Evolutionary conservation across 2,113 vertebrate genomes (phyloP).

Genomic region (Tamias sibiricus): DNA sequence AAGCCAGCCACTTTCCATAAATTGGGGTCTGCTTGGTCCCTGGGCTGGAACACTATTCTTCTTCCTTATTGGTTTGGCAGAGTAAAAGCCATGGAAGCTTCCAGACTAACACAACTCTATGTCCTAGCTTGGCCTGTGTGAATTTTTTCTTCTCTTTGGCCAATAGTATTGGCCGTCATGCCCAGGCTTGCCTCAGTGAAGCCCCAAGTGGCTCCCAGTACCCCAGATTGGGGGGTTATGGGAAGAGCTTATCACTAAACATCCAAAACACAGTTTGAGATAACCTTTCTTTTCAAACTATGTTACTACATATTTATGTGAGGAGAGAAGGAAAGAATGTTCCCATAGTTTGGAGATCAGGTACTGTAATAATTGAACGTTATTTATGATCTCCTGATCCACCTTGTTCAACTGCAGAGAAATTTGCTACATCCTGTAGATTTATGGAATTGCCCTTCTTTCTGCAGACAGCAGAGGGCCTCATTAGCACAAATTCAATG

Average conservation of each 20-base stretch:
- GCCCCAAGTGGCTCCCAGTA: not conserved
- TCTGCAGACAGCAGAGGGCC: conserved; percentile 78
- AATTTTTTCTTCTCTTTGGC: not conserved
- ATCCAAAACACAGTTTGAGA: conserved; percentile 24
- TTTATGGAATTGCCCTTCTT: conserved; percentile 66
- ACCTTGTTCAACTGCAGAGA: conserved; percentile 15
- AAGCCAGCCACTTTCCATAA: not conserved
- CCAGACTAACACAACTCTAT: not conserved
- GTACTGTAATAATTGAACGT: conserved; percentile 18
- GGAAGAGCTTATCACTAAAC: conserved; percentile 28
- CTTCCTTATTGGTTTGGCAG: not conserved
- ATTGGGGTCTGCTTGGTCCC: not conserved
- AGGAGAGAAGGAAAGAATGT: not conserved
- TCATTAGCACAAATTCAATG: conserved; percentile 69
- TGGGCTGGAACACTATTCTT: not conserved
- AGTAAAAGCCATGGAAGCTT: not conserved
- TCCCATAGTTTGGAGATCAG: not conserved
- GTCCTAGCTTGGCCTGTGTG: not conserved
- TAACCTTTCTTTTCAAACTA: conserved; percentile 19
- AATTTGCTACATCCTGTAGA: conserved; percentile 25
- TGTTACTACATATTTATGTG: not conserved
- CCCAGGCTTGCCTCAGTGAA: not conserved
- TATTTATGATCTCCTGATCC: conserved; percentile 35
- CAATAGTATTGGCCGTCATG: not conserved
- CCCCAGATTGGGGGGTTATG: not conserved